Conservation (phyloP, 1,140 invertebrate genomes). For the Eupristina koningsbergeri region DNA sequence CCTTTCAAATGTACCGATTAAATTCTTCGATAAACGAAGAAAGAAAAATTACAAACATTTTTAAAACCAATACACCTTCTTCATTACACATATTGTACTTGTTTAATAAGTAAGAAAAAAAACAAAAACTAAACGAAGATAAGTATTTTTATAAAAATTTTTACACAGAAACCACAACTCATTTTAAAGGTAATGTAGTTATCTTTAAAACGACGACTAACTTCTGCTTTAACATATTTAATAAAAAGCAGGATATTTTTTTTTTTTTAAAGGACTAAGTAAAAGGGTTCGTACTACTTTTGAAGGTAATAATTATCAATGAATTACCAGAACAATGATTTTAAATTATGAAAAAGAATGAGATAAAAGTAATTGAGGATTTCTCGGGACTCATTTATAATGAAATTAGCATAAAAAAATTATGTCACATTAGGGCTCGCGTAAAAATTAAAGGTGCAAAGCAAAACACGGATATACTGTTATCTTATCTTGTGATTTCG, state of each 20-base stretch:
- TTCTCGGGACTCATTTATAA: background rate
- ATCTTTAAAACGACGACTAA: background rate
- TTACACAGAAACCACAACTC: background rate
- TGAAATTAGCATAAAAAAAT: background rate
- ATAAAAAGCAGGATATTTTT: background rate
- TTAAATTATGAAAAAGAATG: no score
- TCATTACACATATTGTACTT: background rate
- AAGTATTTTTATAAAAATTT: background rate
- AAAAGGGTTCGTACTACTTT: background rate
- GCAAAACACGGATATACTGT: background rate
- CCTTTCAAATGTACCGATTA: background rate
- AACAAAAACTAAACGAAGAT: background rate
- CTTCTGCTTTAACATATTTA: background rate
- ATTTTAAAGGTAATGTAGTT: background rate
- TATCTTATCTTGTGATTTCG: background rate
- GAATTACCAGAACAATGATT: background rate
- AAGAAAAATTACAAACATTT: background rate
- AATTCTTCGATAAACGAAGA: slow-evolving; percentile 1
- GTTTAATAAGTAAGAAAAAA: background rate
- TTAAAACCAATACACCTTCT: background rate
- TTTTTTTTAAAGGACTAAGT: no score
- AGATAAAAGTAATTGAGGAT: background rate
- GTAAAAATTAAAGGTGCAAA: background rate
- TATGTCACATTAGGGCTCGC: no score
- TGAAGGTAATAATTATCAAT: background rate